Base-by-base conservation (phyloP, 2,113 vertebrate species). In the Ptyas mucosa region DNA sequence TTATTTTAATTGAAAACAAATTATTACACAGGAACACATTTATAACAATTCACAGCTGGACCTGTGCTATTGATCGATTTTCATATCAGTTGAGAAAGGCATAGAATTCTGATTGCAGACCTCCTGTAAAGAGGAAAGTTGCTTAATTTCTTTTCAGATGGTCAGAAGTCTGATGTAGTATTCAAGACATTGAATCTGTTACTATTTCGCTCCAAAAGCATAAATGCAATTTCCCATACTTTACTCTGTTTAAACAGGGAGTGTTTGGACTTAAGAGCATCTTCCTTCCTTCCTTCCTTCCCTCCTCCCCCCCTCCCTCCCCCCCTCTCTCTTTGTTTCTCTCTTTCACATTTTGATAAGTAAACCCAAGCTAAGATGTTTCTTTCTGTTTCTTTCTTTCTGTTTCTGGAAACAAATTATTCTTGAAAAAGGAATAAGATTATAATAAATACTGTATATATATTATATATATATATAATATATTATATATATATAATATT, bases 351-450 rank as follows among this genome's bases (percentile, higher is more conserved):
- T 85, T 18, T 20, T 85, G 61, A 92, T 61, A 94, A 49, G 53
- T 91, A 88, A 9, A 89, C 43, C 6, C 94, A 90, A 54, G 93
- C 61, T 93, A 23, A 91, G 94, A 96, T 1, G 14, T 39, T 75
- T 95, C 95, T 20, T 52, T 87, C 43, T 18, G 20, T 24, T 94
- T 93, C 95, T 96, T 75, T 95, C 95, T 20, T 52, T 87, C 43
- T 18, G 20, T 24, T 94, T 93, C 95, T 96, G 34, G 52, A 95
- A 87, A 91, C 52, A 93, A 92, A 91, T 96, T 95, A 94, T 54
- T 64, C 89, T 90, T 93, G 93, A 96, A 94, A 95, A 94, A 94
- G 93, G 94, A 95, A 53, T 52, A 46, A 95, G 94, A 94, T 92
- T 94, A 95, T 93, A 89, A 89, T 89, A 92, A 91, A 94, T 43